Percentiles rank a stretch among this genome's conserved stretches.
phyloP scores from a whole-genome alignment of 2,888 invertebrate genomes.

The Venustoraphidia nigricollis region DNA sequence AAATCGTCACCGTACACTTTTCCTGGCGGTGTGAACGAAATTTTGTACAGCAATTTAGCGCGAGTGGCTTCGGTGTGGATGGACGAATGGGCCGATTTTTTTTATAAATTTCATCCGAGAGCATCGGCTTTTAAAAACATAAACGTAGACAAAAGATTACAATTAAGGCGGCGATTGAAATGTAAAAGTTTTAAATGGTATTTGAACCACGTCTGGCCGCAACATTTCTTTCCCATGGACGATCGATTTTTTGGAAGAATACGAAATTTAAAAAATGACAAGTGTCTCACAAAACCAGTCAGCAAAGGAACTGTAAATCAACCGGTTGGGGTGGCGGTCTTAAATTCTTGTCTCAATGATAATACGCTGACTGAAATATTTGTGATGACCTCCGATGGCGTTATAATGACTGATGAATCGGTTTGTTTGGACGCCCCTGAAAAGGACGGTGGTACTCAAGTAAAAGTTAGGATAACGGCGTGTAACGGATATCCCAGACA shows the following conservation, averaged over 20 bases:
- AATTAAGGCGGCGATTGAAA: slow-evolving; percentile 48
- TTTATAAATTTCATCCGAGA: slow-evolving; percentile 69
- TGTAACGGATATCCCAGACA: slow-evolving; percentile 53
- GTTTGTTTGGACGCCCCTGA: slow-evolving; percentile 65
- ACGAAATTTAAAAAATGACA: slow-evolving; percentile 26
- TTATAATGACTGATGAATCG: slow-evolving; percentile 76
- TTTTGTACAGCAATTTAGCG: slow-evolving; percentile 81
- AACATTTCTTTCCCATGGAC: slow-evolving; percentile 84
- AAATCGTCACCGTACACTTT: slow-evolving; percentile 91
- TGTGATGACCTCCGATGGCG: slow-evolving; percentile 51
- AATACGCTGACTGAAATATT: slow-evolving; percentile 50
- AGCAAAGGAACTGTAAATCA: slow-evolving; percentile 44
- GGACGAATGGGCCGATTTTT: slow-evolving; percentile 92
- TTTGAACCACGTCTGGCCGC: slow-evolving; percentile 86
- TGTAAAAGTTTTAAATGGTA: slow-evolving; percentile 90
- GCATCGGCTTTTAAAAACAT: slow-evolving; percentile 38
- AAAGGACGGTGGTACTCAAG: slow-evolving; percentile 28
- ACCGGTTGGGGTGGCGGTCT: slow-evolving; percentile 51
- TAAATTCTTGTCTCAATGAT: slow-evolving; percentile 45
- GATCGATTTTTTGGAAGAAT: slow-evolving; percentile 85
- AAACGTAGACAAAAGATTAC: slow-evolving; percentile 43
- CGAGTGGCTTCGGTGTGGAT: slow-evolving; percentile 94
- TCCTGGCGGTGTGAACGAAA: slow-evolving; percentile 76
- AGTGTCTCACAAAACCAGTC: slow-evolving; percentile 49
- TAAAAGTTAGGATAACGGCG: slow-evolving; percentile 53